These are phyloP conservation scores for Coracias cyanogaster DNA, from an alignment of 2,797 vertebrate species.

Conservation along the genomic window DNA sequence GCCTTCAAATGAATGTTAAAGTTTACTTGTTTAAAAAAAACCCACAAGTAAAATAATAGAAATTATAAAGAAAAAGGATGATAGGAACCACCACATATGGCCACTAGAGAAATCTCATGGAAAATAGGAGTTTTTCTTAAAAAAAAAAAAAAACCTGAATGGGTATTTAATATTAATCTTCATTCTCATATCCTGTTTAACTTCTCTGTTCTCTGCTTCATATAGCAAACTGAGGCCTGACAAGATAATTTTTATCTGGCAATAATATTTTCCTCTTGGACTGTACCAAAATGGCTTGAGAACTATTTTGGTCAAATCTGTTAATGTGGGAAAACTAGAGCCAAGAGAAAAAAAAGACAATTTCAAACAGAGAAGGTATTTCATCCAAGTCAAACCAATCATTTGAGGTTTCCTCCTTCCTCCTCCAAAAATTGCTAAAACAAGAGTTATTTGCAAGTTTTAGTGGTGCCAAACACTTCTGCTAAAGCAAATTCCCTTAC, in stretches of 20 bases:
- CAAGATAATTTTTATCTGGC: not conserved
- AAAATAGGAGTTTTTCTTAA: not conserved
- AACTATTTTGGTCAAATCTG: conserved; percentile 5
- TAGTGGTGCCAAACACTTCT: not conserved
- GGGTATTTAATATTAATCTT: not conserved
- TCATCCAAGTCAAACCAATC: not conserved
- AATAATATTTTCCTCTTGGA: not conserved
- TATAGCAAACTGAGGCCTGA: not conserved
- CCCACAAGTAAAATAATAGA: conserved; percentile 20
- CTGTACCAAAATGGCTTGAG: not conserved
- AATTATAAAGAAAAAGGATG: not conserved
- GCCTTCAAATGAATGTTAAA: conserved; percentile 3
- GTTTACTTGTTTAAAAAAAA: conserved; percentile 19
- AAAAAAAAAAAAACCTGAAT: not conserved
- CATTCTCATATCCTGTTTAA: not conserved
- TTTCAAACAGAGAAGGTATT: conserved; percentile 13
- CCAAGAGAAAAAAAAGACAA: conserved; percentile 27
- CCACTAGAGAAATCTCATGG: not conserved
- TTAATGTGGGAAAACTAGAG: not conserved
- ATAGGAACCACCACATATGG: conserved; percentile 6
- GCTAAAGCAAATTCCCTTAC: not conserved
- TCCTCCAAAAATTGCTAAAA: not conserved
- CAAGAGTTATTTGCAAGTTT: conserved; percentile 9
- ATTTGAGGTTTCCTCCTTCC: conserved; percentile 13
- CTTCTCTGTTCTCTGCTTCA: not conserved